Evolutionary conservation across 1,140 invertebrate genomes (phyloP), one percentile per base, ranked within the genome.

Genomic region (Macrobrachium nipponense): DNA sequence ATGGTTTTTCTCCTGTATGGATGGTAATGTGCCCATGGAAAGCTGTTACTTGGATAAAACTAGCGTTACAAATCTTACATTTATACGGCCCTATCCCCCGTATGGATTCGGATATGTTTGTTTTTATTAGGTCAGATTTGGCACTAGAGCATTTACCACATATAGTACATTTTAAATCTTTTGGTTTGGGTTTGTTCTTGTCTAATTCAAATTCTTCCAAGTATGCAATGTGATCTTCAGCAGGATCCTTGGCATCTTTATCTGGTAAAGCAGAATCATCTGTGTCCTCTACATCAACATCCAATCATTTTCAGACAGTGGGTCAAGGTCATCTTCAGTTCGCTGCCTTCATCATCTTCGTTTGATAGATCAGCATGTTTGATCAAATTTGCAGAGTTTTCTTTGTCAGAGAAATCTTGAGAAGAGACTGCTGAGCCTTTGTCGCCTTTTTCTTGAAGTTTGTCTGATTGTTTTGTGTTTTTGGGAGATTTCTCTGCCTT

Each of bases 31-130:
- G 94, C 77, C 92, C 93, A 83, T 93, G 92, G 14, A 95, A 90
- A 0, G 94, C 95, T 23, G 94, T 94, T 89, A 95, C 95, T 8
- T 95, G 93, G 12, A 94, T 92, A 88, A 95, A 96, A 62, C 91
- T 92, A 90, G 94, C 95, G 3, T 91, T 91, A 89, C 95, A 95
- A 51, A 94, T 90, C 14, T 91, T 91, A 89, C 95, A 95, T 11
- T 94, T 93, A 89, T 94, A 95, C 27, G 0, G 94, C 89, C 89
- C 89, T 70, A 60, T 89, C 89, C 6, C 89, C 89, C 4, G 89
- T 90, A 80, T 90, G 89, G 61, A 89, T 89, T 60, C 88, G 88
- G 7, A 87, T 79, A 81, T 89, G 89, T 36, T 36, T 36, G 27
- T n/a, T 68, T 89, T 89, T 10, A 88, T 72, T 15, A 89, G 76